Conservation (phyloP, 2,113 vertebrate species). For the Dissostichus mawsoni region DNA sequence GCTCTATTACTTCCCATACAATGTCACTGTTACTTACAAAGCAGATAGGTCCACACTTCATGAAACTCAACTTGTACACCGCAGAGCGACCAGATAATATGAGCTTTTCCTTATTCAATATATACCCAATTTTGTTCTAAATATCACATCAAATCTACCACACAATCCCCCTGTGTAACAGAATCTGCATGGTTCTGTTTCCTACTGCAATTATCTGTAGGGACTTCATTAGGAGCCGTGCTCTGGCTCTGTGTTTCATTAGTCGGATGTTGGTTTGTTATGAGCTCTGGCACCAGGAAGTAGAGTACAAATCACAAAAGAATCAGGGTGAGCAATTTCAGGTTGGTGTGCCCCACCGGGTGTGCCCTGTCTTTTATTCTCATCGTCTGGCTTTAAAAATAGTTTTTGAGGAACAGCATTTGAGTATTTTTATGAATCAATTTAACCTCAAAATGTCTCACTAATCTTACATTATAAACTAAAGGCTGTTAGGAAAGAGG, state of each 20-base stretch:
- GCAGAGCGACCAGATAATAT: slow-evolving; percentile 9
- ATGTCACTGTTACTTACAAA: not conserved
- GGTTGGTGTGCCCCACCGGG: not conserved
- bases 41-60: not conserved
- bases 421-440: no score
- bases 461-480: not conserved
- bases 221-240: slow-evolving; percentile 37
- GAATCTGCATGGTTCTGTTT: slow-evolving; percentile 17
- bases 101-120: not conserved
- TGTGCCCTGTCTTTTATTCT: not conserved
- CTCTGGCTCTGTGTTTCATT: slow-evolving; percentile 39
- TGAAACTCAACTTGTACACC: not conserved
- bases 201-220: slow-evolving; percentile 37
- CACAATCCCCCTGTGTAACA: not conserved
- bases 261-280: slow-evolving; percentile 20
- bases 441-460: not conserved
- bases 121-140: slow-evolving; percentile 23
- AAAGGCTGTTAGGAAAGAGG: not conserved
- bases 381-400: not conserved
- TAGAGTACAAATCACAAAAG: slow-evolving; percentile 13
- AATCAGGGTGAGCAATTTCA: not conserved
- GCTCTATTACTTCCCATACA: not conserved
- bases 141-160: slow-evolving; percentile 24
- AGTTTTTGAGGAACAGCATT: no score
- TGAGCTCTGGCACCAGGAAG: not conserved